Base-by-base conservation (phyloP, 2,113 vertebrate species). In the Eulemur macaco region DNA sequence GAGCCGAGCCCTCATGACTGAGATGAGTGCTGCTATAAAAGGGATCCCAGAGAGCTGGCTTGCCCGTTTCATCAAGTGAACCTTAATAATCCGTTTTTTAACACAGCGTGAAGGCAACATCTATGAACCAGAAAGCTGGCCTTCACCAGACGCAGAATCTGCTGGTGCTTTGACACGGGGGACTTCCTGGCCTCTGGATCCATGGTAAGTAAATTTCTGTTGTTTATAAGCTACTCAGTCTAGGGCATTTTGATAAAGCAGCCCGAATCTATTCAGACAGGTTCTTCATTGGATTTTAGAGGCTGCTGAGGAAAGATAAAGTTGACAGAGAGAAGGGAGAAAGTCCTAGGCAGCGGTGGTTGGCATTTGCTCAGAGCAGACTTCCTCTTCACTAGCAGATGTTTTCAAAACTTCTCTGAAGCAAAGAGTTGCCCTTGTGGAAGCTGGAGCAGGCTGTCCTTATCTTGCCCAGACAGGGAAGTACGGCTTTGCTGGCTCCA, bases 401-500 rank as follows among this genome's bases (percentile, higher is more conserved):
- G 84, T 52, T 88, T 95, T 37, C 56, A 89, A 90, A 83, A 74
- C 0, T 77, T 89, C 71, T 88, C 78, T 82, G 85, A 96, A 95
- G 60, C 18, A 39, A 54, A 88, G 17, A 50, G 9, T 34, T 95
- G 3, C 9, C 25, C 34, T 78, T 63, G 31, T 47, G 47, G 78
- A 94, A 83, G 20, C 50, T 39, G 73, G 21, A 42, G 56, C 64
- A 76, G 47, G 37, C 68, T 93, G 66, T 96, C 89, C 76, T 95
- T 87, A 86, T 76, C n/a, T n/a, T 7, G 29, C 20, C 47, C 42
- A 84, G 64, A 25, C 31, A 83, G 86, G 39, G 39, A 80, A 31
- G 54, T 91, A 92, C 81, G 34, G 15, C 64, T 95, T 68, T 89
- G 86, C 89, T 84, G 92, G 90, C 95, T 93, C 77, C 88, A 80